Evolutionary conservation across 2,797 vertebrate species (phyloP), one percentile per base, ranked within the genome.

Genomic region (Cirrhinus molitorella): DNA sequence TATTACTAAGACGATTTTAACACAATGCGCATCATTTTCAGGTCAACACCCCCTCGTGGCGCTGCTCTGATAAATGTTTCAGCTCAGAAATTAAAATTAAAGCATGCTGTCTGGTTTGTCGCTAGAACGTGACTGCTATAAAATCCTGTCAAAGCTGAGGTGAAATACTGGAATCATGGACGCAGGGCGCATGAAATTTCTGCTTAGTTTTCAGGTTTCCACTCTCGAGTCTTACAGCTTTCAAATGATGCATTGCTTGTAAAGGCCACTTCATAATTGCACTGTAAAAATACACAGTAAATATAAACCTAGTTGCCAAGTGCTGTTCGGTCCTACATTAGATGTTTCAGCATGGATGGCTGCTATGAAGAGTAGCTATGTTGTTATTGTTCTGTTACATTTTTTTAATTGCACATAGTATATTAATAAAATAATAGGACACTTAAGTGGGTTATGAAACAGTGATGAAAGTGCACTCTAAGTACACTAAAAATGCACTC

Each of bases 1-100:
- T 49, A 59, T 59, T n/a, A 43, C 43, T 17, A 40, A 75, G 28
- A 83, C 12, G 68, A 49, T 70, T 83, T 73, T 16, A 28, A 40
- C 67, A 65, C 37, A 83, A 74, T 59, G 78, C 76, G 80, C 81
- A 65, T 83, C 71, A 67, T 80, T 74, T 83, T 63, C 83, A 78
- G 85, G 66, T 81, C 79, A 65, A 63, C 63, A 53, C 63, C 71
- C 59, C 47, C 47, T 81, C 53, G 31, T 63, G 72, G 28, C 37
- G 1, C 6, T 1, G 17, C 34, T 34, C 40, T 79, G 59, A 80
- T 81, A 85, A 83, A 86, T 85, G 83, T 85, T 85, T 76, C 67
- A 55, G 80, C 25, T 37, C n/a, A 71, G 66, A 85, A 84, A 53
- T 57, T 37, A 47, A 79, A 83, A 85, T 80, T 28, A 80, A 82